Conservation (phyloP, 2,113 vertebrate genomes). For the Leucosticte australis region DNA sequence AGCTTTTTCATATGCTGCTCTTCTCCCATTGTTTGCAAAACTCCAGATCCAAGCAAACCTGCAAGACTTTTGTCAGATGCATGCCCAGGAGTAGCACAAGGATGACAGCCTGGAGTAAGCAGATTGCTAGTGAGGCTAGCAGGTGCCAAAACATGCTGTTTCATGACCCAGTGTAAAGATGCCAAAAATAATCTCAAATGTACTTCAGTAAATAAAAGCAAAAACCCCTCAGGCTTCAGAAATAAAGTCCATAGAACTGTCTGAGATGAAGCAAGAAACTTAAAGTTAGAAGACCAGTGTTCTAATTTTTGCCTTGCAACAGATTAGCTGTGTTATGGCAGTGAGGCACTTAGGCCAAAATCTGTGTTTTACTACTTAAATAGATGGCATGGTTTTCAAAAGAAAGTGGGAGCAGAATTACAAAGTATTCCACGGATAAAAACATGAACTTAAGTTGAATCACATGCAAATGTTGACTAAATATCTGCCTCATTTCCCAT, state of each 20-base stretch:
- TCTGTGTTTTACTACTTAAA: background rate
- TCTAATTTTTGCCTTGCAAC: background rate
- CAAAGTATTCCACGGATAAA: background rate
- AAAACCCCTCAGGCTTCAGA: constrained; percentile 6
- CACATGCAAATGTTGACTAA: background rate
- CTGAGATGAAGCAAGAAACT: background rate
- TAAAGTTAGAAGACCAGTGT: background rate
- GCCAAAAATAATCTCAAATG: constrained; percentile 47
- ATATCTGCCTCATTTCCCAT: background rate
- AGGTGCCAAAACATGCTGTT: constrained; percentile 47
- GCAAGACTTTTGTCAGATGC: constrained; percentile 43
- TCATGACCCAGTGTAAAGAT: constrained; percentile 44
- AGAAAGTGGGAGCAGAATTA: background rate
- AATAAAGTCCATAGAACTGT: background rate
- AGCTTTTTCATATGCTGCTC: background rate
- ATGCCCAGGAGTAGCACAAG: background rate
- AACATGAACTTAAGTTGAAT: background rate
- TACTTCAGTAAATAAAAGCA: constrained; percentile 31
- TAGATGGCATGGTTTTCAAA: background rate
- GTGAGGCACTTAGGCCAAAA: background rate
- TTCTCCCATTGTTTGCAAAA: background rate
- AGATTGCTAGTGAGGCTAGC: constrained; percentile 41
- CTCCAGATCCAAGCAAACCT: constrained; percentile 1
- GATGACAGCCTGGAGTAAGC: constrained; percentile 48
- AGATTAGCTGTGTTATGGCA: background rate